phyloP scores from a whole-genome alignment of 2,797 vertebrate genomes.

The Sphenopsis melanotis region DNA sequence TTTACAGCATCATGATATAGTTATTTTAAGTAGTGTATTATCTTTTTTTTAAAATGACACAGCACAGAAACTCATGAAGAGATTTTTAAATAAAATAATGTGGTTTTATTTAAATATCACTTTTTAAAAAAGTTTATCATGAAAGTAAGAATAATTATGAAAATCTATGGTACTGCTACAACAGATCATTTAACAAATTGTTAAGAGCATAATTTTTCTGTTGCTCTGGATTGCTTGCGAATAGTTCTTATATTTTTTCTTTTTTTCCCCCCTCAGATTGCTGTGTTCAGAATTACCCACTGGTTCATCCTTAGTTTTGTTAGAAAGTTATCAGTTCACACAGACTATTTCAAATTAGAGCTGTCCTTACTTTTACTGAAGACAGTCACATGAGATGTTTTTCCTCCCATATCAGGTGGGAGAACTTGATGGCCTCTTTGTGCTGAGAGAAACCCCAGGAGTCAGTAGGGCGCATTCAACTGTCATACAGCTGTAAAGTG shows the following conservation, averaged over 20 bases:
- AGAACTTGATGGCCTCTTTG: accelerated
- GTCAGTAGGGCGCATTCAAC: neutral
- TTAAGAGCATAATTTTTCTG: neutral
- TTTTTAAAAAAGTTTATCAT: neutral
- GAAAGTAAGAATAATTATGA: neutral
- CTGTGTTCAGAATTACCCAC: neutral
- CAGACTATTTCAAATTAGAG: neutral
- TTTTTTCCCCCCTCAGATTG: neutral
- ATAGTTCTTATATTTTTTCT: neutral
- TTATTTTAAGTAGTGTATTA: neutral
- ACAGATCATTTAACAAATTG: neutral
- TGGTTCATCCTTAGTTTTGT: neutral
- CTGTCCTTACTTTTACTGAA: neutral
- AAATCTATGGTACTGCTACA: neutral
- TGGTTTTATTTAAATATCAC: neutral
- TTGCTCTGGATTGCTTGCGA: neutral
- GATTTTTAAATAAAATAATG: neutral
- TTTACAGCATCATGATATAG: neutral
- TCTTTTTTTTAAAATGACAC: no score
- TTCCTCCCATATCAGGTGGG: neutral
- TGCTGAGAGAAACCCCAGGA: neutral
- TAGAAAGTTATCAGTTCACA: neutral
- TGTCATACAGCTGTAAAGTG: neutral
- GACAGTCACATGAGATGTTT: neutral
- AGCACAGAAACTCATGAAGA: neutral